These are phyloP conservation scores for Nasonovia ribisnigri DNA, from an alignment of 2,888 invertebrate species.

Conservation along the genomic window DNA sequence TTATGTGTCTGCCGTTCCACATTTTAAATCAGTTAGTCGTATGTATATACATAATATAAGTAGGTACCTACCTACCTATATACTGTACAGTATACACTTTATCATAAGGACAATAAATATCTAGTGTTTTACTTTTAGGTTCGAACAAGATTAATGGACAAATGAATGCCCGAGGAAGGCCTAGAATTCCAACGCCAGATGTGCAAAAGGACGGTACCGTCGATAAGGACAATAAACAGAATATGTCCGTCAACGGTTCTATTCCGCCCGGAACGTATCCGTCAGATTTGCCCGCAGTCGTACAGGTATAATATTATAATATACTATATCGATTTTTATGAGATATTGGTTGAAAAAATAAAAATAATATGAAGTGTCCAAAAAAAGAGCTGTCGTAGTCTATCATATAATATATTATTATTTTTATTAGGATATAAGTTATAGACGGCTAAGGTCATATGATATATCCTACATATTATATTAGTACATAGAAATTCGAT, in stretches of 20 bases:
- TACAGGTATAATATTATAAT: conserved; percentile 66
- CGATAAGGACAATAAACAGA: conserved; percentile 58
- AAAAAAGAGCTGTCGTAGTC: not conserved
- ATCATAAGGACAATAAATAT: conserved; percentile 49
- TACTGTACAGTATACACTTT: not conserved
- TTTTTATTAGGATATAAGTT: too few relatives aligned
- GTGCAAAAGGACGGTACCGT: conserved; percentile 79
- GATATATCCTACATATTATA: not conserved
- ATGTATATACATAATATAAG: conserved; percentile 14
- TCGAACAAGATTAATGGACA: conserved; percentile 80
- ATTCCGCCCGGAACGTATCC: conserved; percentile 51
- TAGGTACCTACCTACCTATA: conserved; percentile 9
- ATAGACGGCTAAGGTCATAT: too few relatives aligned
- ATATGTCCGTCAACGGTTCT: conserved; percentile 55
- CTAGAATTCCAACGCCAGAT: conserved; percentile 91
- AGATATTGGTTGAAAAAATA: not conserved
- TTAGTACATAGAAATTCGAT: not conserved
- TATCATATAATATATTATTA: too few relatives aligned
- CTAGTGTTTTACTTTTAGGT: conserved; percentile 71
- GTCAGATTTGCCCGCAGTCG: conserved; percentile 66
- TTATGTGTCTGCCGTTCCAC: conserved; percentile 59
- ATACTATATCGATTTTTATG: not conserved
- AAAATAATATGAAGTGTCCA: not conserved
- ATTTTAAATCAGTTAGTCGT: conserved; percentile 51
- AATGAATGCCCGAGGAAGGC: conserved; percentile 81